These are phyloP conservation scores for Hozukius guyotensis DNA, from an alignment of 2,797 vertebrate genomes.

Conservation along the genomic window DNA sequence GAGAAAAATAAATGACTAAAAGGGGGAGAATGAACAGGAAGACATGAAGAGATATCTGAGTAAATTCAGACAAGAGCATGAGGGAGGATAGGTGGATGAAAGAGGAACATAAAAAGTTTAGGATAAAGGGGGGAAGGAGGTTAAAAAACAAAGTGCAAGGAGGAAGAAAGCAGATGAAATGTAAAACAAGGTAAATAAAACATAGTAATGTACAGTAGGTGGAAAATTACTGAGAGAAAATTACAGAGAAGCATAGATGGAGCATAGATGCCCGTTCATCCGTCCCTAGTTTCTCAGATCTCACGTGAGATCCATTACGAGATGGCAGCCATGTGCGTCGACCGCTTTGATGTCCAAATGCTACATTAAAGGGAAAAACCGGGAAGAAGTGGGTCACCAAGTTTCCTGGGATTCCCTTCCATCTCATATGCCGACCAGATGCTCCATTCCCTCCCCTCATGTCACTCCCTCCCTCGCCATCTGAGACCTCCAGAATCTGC, in stretches of 20 bases:
- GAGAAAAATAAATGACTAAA: background rate
- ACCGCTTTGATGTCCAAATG: slow-evolving; percentile 74
- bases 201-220: slow-evolving; percentile 15
- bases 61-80: slow-evolving; percentile 4
- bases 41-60: background rate
- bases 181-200: slow-evolving; percentile 28
- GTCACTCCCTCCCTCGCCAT: slow-evolving; percentile 53
- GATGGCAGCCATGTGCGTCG: slow-evolving; percentile 78
- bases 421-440: slow-evolving; percentile 80
- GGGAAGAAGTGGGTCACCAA: slow-evolving; percentile 77
- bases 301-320: slow-evolving; percentile 77
- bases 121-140: background rate
- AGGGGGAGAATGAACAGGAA: background rate
- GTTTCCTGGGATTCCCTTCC: slow-evolving; percentile 80
- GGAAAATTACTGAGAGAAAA: slow-evolving; percentile 59
- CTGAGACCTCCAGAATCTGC: slow-evolving; percentile 44
- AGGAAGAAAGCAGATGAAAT: slow-evolving; percentile 17
- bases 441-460: slow-evolving; percentile 55
- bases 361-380: slow-evolving; percentile 69
- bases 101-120: slow-evolving; percentile 7
- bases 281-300: slow-evolving; percentile 56
- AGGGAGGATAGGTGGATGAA: background rate
- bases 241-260: slow-evolving; percentile 55
- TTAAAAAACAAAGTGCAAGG: background rate
- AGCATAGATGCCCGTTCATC: slow-evolving; percentile 45